Evolutionary conservation across 1,140 invertebrate genomes (phyloP), one percentile per base, ranked within the genome.

Genomic region (Drosophila fuyamai): DNA sequence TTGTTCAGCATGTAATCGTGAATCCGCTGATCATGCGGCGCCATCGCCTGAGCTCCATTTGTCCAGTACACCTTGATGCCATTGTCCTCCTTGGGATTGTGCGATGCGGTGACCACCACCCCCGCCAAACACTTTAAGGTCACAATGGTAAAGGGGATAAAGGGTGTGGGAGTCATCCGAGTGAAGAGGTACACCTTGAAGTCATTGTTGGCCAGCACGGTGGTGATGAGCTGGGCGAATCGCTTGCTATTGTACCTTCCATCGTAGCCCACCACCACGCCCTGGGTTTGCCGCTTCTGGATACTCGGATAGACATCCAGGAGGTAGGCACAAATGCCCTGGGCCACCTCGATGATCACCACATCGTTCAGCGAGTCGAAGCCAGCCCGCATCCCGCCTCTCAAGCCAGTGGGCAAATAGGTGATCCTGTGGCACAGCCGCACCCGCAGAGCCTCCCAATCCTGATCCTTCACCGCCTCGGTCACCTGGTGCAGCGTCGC

Each of bases 1-100:
- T 96, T 96, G 13, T 95, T 93, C 43, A 95, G 80, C 78, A 99
- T 99, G 36, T 93, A 93, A 5, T 95, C 93, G 76, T 98, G 95
- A 63, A 99, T 99, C 43, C 95, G 94, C 88, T 96, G 96, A 92
- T 99, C 99, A 74, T 97, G 95, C 0, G 99, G 99, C 0, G 96
- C 93, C 53, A 98, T 96, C 41, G 99, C 98, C 94, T 99, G 98
- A n/a, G 97, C 96, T 1, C 98, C 98, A 93, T 99, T 99, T 6
- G 94, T 93, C 96, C 97, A 98, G 91, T 99, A 99, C 0, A 99
- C 97, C 94, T 99, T 99, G 90, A 99, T 99, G 5, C 99, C 99
- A 93, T 99, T 99, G 88, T 99, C 98, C 44, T 99, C 96, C 93
- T 99, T 99, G 0, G 98, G 98, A 94, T 99, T 99, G 81, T 99